A percentile compares a stretch with the other conserved stretches of the same genome.
Conservation (phyloP, 1,140 invertebrate genomes). For the Brachystomella parvula region DNA sequence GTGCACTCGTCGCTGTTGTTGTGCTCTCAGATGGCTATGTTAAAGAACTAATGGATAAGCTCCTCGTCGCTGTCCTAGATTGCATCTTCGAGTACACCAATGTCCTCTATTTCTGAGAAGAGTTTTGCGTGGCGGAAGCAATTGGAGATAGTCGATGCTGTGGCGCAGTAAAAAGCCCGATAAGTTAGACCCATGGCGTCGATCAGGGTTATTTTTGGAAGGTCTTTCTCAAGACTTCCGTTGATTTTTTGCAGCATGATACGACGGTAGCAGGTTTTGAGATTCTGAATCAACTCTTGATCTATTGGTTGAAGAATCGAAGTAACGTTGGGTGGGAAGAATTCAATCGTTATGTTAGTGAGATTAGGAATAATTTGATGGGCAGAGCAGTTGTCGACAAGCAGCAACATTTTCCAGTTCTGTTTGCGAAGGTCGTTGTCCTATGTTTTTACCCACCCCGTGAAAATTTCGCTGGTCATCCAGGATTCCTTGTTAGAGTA, state of each 20-base stretch:
- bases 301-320: slow-evolving; percentile 46
- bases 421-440: slow-evolving; percentile 20
- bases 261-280: slow-evolving; percentile 35
- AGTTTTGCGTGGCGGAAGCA: not conserved
- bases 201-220: not conserved
- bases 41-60: no score
- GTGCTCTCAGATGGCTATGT: no score
- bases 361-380: slow-evolving; percentile 40
- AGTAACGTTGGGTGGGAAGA: slow-evolving; percentile 46
- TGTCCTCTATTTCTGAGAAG: not conserved
- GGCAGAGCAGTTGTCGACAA: slow-evolving; percentile 47
- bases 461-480: slow-evolving; percentile 37
- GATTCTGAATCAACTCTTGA: slow-evolving; percentile 44
- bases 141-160: not conserved
- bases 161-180: not conserved
- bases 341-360: slow-evolving; percentile 42
- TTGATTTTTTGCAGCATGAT: not conserved
- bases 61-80: no score
- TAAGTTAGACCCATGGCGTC: not conserved
- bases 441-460: slow-evolving; percentile 29
- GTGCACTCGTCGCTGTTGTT: no score
- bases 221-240: not conserved
- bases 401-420: slow-evolving; percentile 45
- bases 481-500: slow-evolving; percentile 39
- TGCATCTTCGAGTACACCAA: not conserved